These are phyloP conservation scores for Saturnia pavonia DNA, from an alignment of 2,888 invertebrate genomes.

Conservation along the genomic window DNA sequence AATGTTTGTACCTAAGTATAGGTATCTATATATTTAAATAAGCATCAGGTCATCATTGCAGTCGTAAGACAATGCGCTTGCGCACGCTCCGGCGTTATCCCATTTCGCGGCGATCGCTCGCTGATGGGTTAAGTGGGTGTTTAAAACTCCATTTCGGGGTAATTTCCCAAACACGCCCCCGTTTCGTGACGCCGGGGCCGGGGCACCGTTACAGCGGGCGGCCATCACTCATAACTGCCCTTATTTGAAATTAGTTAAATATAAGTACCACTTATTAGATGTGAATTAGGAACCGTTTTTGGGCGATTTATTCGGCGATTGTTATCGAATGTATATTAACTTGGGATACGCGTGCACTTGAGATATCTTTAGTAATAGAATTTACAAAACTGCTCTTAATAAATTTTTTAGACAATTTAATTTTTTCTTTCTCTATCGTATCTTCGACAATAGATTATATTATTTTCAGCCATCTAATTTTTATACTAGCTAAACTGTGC, in stretches of 20 bases:
- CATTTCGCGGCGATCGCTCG: conserved; percentile 57
- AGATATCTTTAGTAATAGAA: background rate
- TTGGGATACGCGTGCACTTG: conserved; percentile 2
- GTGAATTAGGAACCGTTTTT: conserved; percentile 18
- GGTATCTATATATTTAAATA: too few relatives aligned
- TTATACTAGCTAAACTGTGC: too few relatives aligned
- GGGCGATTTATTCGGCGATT: conserved; percentile 16
- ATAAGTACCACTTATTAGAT: conserved; percentile 22
- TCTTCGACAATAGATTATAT: too few relatives aligned
- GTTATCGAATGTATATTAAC: background rate
- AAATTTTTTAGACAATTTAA: background rate
- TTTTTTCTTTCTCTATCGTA: too few relatives aligned
- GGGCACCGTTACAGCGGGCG: conserved; percentile 5
- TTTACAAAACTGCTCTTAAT: background rate
- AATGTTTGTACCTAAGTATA: too few relatives aligned
- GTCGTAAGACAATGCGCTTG: conserved; percentile 48
- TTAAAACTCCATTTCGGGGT: conserved; percentile 54
- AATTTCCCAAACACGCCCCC: conserved; percentile 46
- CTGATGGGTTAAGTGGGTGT: conserved; percentile 57
- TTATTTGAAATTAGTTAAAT: conserved; percentile 22
- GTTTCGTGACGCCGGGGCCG: conserved; percentile 17
- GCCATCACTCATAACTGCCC: conserved; percentile 27
- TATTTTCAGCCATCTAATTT: too few relatives aligned
- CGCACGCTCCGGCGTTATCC: conserved; percentile 41
- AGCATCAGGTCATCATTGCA: background rate